Evolutionary conservation across 2,797 vertebrate species (phyloP).

Genomic region (Chelonia mydas): DNA sequence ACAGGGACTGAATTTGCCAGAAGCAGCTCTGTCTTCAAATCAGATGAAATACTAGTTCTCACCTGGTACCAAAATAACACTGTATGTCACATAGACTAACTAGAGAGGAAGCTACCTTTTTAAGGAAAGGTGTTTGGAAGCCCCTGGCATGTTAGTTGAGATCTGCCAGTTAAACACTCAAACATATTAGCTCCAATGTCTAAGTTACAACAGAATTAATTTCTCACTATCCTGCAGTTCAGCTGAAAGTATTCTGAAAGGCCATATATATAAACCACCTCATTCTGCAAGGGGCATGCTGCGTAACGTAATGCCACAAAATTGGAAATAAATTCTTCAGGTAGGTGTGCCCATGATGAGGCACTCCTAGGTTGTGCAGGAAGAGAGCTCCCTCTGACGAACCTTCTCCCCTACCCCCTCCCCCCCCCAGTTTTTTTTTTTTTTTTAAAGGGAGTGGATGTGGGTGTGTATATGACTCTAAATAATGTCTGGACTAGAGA

Average conservation of each 20-base stretch:
- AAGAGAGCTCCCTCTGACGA: not conserved
- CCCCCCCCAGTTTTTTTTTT: too few relatives aligned
- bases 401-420: too few relatives aligned
- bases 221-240: not conserved
- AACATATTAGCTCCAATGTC: not conserved
- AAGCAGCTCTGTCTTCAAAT: not conserved
- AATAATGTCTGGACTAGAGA: too few relatives aligned
- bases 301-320: not conserved
- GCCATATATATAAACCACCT: not conserved
- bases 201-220: not conserved
- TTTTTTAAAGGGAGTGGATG: too few relatives aligned
- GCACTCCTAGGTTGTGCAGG: not conserved
- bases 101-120: not conserved
- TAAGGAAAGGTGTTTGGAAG: not conserved
- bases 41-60: not conserved
- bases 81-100: not conserved
- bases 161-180: not conserved
- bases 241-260: not conserved
- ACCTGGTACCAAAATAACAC: not conserved
- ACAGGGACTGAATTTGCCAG: not conserved
- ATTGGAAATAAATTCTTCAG: not conserved
- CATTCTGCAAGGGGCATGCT: not conserved
- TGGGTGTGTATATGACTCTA: not conserved
- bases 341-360: not conserved
- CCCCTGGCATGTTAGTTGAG: not conserved